phyloP scores from a whole-genome alignment of 2,888 invertebrate genomes.

The Caenorhabditis doughertyi region DNA sequence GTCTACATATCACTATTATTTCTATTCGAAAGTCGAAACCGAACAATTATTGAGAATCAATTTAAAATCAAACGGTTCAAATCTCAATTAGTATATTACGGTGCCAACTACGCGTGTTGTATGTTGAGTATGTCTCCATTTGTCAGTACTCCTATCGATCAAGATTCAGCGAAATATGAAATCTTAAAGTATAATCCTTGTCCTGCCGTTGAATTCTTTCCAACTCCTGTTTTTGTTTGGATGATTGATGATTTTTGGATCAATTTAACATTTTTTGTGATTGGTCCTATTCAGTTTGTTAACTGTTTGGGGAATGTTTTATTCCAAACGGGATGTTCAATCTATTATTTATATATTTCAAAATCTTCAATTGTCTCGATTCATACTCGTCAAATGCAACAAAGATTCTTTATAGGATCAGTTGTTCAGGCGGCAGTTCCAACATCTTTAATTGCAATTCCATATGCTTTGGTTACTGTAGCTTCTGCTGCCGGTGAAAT shows the following conservation, averaged over 20 bases:
- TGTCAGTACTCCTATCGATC: background rate
- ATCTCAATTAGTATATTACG: background rate
- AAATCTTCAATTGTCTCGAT: background rate
- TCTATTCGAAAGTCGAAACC: conserved; percentile 8
- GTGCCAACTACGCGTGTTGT: background rate
- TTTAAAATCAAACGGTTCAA: background rate
- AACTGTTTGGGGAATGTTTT: conserved; percentile 3
- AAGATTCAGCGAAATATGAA: background rate
- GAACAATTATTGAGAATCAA: background rate
- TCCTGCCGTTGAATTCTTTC: conserved; percentile 2
- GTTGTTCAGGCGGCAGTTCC: conserved; percentile 12
- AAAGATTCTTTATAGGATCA: conserved; percentile 8
- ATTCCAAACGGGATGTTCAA: conserved; percentile 2
- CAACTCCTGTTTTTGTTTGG: background rate
- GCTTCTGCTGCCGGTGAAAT: background rate
- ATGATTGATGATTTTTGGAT: conserved; percentile 4
- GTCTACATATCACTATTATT: background rate
- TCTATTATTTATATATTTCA: conserved; percentile 16
- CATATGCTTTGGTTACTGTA: background rate
- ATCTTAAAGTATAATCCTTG: background rate
- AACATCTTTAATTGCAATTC: background rate
- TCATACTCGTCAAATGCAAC: conserved; percentile 8
- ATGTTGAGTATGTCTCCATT: background rate
- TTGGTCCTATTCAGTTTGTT: background rate
- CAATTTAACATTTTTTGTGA: conserved; percentile 3